Evolutionary conservation across 1,140 invertebrate species (phyloP).

Genomic region (Ceratitis capitata): DNA sequence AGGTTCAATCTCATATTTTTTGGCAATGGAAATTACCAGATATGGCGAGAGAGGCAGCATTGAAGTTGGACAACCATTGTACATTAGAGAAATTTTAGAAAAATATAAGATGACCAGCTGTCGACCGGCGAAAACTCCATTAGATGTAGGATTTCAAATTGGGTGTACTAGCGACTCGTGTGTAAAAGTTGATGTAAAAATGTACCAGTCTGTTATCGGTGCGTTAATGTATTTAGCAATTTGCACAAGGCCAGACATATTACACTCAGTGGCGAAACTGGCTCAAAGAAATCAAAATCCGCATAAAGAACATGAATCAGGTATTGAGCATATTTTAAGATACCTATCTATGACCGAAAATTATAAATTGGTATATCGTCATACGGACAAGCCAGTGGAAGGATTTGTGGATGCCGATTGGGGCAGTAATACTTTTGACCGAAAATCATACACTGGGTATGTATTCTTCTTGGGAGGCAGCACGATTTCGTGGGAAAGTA

Average conservation of each 20-base stretch:
- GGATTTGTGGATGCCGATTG: conserved; percentile 41
- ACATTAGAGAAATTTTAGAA: conserved; percentile 24
- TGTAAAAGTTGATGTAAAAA: neutral
- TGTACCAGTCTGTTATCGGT: conserved; percentile 38
- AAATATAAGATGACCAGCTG: conserved; percentile 36
- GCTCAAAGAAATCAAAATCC: neutral
- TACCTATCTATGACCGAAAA: conserved; percentile 8
- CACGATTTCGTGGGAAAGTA: conserved; percentile 3
- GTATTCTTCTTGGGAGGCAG: neutral
- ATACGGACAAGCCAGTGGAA: neutral
- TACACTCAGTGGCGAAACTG: neutral
- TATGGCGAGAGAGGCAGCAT: conserved; percentile 24
- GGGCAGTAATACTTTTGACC: conserved; percentile 4
- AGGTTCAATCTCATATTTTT: conserved; percentile 48
- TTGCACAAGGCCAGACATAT: conserved; percentile 29
- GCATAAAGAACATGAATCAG: neutral
- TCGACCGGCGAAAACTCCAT: neutral
- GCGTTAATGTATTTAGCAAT: conserved; percentile 41
- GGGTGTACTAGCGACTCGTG: neutral
- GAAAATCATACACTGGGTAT: conserved; percentile 20
- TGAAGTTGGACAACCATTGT: neutral
- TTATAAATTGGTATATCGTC: conserved; percentile 26
- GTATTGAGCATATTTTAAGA: conserved; percentile 5
- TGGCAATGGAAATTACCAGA: conserved; percentile 55
- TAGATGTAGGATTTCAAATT: conserved; percentile 21